Evolutionary conservation across 2,113 vertebrate species (phyloP).

Genomic region (Osmerus eperlanus): DNA sequence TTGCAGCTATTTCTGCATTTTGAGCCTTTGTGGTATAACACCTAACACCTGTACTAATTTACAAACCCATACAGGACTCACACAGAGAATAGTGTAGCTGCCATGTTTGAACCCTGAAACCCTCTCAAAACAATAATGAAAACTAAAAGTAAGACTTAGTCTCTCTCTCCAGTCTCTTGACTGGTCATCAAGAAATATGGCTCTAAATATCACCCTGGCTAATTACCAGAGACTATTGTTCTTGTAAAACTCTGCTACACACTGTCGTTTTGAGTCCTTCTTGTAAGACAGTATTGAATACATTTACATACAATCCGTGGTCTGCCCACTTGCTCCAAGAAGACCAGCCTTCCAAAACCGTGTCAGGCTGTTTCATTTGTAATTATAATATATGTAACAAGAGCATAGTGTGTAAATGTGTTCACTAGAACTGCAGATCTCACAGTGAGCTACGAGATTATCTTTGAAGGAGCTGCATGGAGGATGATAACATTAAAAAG

Average conservation of each 20-base stretch:
- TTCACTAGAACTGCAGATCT: neutral
- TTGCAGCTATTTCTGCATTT: no score
- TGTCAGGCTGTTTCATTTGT: no score
- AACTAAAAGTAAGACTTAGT: slow-evolving; percentile 42
- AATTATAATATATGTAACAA: no score
- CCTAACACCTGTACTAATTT: neutral
- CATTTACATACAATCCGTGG: no score
- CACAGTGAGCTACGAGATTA: neutral
- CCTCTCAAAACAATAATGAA: slow-evolving; percentile 38
- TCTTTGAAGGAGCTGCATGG: neutral
- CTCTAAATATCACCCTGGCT: slow-evolving; percentile 40
- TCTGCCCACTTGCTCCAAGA: no score
- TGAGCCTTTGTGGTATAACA: no score
- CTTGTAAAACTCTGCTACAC: no score
- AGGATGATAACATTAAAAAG: slow-evolving; percentile 6
- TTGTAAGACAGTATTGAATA: no score
- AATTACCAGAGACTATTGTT: neutral
- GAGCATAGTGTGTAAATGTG: neutral
- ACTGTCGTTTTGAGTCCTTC: no score
- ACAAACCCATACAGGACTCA: neutral
- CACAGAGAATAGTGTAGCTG: neutral
- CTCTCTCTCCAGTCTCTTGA: slow-evolving; percentile 40
- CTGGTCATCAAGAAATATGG: slow-evolving; percentile 26
- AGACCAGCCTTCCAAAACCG: no score
- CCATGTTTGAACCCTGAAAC: neutral